Evolutionary conservation across 2,113 vertebrate genomes (phyloP).

Genomic region (Meles meles): DNA sequence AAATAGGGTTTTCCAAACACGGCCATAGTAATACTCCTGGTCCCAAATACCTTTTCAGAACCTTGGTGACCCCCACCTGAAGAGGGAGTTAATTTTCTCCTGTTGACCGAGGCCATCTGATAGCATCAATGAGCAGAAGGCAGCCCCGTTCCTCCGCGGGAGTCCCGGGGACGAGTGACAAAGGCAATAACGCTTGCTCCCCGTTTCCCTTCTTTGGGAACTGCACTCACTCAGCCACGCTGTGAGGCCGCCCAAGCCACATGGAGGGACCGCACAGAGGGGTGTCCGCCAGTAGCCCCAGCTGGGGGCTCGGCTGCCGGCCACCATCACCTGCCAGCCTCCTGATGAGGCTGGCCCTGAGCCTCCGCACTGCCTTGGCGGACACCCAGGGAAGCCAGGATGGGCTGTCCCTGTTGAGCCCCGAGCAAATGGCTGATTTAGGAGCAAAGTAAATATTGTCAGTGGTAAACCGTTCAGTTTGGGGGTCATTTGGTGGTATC

Average conservation of each 20-base stretch:
- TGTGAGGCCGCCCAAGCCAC: background rate
- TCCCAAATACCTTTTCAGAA: background rate
- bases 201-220: background rate
- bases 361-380: background rate
- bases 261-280: background rate
- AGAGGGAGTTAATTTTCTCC: background rate
- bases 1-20: background rate
- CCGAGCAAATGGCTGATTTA: background rate
- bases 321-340: background rate
- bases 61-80: background rate
- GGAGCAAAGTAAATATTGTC: background rate
- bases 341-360: background rate
- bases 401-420: background rate
- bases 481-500: background rate
- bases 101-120: background rate
- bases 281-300: background rate
- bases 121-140: rapidly evolving
- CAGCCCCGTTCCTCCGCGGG: background rate
- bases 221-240: background rate
- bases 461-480: background rate
- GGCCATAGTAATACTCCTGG: background rate
- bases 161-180: background rate
- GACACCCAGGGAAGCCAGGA: background rate
- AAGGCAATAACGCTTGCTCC: background rate
- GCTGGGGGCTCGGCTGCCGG: background rate